Evolutionary conservation across 2,797 vertebrate genomes (phyloP), one percentile per base, ranked within the genome.

Genomic region (Fistularia commersonii): DNA sequence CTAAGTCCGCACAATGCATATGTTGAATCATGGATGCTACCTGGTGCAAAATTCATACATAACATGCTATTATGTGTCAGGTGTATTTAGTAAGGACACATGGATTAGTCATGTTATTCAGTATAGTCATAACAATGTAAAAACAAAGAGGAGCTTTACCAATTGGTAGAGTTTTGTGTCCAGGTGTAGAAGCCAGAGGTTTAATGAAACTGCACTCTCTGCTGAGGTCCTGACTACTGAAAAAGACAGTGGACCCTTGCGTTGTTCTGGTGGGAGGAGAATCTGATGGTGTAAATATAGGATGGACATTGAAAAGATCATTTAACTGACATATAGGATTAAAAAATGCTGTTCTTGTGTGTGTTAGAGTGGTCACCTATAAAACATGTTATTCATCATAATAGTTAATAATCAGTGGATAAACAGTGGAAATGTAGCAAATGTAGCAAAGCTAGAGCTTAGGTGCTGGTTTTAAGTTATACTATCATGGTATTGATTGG

Each of bases 111-210:
- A 23, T 23, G 2, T 23, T 23, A 23, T 23, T 23, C 2, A 23
- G 23, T 23, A 23, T 23, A 2, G 23, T 39, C 11, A 7, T 2
- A 34, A 34, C 10, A 6, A 7, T 4, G 48, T 45, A 15, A 13
- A 4, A 34, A 1, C 11, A 43, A 47, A 51, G 32, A 41, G 39
- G 11, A 11, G 36, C 42, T 52, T 75, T 80, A 98, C 97, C 94
- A 91, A 96, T 84, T 48, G 93, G 84, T 70, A 92, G 91, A 5
- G 92, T 86, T 88, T 97, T 98, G 83, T 90, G 92, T 69, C 90
- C 88, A 0, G 90, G 89, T 64, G 94, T 92, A 51, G 94, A 86
- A 62, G 90, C 87, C 80, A 94, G 79, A 54, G 95, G 96, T 82
- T 96, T 98, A 76, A 95, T 90, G 80, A 93, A 59, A 49, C 86